Conservation (phyloP, 2,888 invertebrate species). For the Platypus cylindrus region DNA sequence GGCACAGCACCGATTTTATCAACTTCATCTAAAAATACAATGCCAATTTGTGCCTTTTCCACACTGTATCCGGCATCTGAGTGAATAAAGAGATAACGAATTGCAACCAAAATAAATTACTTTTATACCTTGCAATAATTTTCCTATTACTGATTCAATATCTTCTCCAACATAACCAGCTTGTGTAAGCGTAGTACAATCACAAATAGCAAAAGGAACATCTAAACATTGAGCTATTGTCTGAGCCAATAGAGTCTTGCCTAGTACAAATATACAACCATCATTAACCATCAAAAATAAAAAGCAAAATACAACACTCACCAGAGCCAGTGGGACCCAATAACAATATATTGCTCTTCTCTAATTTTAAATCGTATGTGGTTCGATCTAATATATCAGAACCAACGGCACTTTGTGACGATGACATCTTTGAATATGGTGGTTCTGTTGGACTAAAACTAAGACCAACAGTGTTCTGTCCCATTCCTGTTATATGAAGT, state of each 20-base stretch:
- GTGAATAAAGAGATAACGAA: not conserved
- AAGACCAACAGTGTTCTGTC: slow-evolving; percentile 51
- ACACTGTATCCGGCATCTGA: slow-evolving; percentile 68
- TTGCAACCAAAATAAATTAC: slow-evolving; percentile 4
- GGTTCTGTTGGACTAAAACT: slow-evolving; percentile 32
- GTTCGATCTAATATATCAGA: slow-evolving; percentile 75
- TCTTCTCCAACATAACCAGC: slow-evolving; percentile 99
- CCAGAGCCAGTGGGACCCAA: slow-evolving; percentile 96
- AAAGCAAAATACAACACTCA: slow-evolving; percentile 12
- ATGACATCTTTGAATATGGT: slow-evolving; percentile 9
- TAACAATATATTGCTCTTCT: slow-evolving; percentile 93
- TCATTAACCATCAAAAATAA: not conserved
- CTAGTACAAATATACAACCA: slow-evolving; percentile 32
- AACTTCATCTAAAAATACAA: slow-evolving; percentile 97
- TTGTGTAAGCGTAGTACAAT: slow-evolving; percentile 92
- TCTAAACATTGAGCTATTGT: slow-evolving; percentile 95
- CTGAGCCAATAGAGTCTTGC: slow-evolving; percentile 93
- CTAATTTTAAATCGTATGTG: slow-evolving; percentile 71
- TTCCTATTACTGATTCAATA: slow-evolving; percentile 96
- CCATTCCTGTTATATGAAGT: slow-evolving; percentile 71
- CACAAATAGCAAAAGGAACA: slow-evolving; percentile 98
- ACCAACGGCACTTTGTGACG: slow-evolving; percentile 33
- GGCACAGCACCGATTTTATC: slow-evolving; percentile 98
- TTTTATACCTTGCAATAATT: slow-evolving; percentile 56
- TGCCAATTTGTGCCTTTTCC: slow-evolving; percentile 94